Evolutionary conservation across 2,797 vertebrate species (phyloP).

Genomic region (Amblyopsis hoosieri): DNA sequence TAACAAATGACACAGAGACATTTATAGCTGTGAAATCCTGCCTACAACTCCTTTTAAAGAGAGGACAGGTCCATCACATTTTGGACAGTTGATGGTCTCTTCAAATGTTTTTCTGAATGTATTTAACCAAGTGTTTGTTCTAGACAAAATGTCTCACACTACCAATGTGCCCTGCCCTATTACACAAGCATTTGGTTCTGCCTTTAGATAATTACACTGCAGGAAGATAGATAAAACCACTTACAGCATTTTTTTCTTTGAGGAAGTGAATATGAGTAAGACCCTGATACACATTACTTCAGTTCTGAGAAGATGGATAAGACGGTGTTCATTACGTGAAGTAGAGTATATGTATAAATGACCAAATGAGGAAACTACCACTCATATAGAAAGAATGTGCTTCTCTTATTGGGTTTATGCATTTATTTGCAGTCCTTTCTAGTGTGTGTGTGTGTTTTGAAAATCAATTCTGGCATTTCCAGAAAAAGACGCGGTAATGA

Average conservation of each 20-base stretch:
- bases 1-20: too few species aligned
- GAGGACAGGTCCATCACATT: too few species aligned
- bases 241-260: constrained; percentile 22
- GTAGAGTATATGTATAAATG: not conserved
- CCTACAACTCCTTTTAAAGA: too few species aligned
- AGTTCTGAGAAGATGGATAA: not conserved
- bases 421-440: constrained; percentile 45
- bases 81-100: too few species aligned
- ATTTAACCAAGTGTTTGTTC: too few species aligned
- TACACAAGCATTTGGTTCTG: constrained; percentile 31
- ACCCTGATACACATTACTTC: not conserved
- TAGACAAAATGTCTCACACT: too few species aligned
- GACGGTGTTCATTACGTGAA: constrained; percentile 16
- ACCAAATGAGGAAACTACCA: constrained; percentile 26
- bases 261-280: not conserved
- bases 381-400: constrained; percentile 12
- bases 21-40: too few species aligned
- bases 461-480: constrained; percentile 70
- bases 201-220: constrained; percentile 28
- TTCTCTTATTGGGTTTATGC: constrained; percentile 19
- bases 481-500: constrained; percentile 67
- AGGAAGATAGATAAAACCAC: constrained; percentile 25
- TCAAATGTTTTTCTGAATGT: too few species aligned
- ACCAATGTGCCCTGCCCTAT: too few species aligned
- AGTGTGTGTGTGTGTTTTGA: constrained; percentile 44